Evolutionary conservation across 2,113 vertebrate genomes (phyloP), one percentile per base, ranked within the genome.

Genomic region (Muscicapa adusta): DNA sequence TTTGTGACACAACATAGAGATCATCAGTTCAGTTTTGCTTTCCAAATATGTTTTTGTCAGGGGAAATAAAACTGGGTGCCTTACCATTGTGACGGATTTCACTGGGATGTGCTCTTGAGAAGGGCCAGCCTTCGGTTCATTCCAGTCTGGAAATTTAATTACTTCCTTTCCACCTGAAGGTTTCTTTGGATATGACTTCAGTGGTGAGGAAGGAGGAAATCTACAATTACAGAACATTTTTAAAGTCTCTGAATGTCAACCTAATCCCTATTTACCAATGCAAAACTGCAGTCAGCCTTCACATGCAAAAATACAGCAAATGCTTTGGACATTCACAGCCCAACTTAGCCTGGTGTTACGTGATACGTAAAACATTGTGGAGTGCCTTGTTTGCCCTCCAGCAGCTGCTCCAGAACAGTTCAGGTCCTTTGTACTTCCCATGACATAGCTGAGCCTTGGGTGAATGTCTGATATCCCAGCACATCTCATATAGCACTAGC

Each of bases 131-230:
- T 91, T 97, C 0, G 40, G 76, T 66, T 98, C 98, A 78, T 96
- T 96, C 98, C 98, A 98, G 33, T 94, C 96, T 53, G 98, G 98
- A 79, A 98, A 98, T 91, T 97, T 98, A 91, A 98, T 96, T 68
- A 97, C 73, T 76, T 97, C 96, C 36, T 91, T 97, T 91, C 81
- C 97, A 84, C 88, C 97, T 10, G 71, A 89, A 58, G 67, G 43
- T 57, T 94, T 98, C 93, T 98, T 97, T 78, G 98, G 98, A 70
- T 98, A 97, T 33, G 98, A 98, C 70, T 98, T 99, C 91, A 99
- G 79, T 2, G 98, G 98, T 26, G 98, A 99, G 20, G 98, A 98
- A 92, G 97, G 98, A 96, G 98, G 98, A 97, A 98, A 99, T 82
- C 98, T 98, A 94, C 57, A 97, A 98, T 80, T 51, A 90, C 63